Conservation (phyloP, 1,140 invertebrate species). For the Saxidomus purpurata region DNA sequence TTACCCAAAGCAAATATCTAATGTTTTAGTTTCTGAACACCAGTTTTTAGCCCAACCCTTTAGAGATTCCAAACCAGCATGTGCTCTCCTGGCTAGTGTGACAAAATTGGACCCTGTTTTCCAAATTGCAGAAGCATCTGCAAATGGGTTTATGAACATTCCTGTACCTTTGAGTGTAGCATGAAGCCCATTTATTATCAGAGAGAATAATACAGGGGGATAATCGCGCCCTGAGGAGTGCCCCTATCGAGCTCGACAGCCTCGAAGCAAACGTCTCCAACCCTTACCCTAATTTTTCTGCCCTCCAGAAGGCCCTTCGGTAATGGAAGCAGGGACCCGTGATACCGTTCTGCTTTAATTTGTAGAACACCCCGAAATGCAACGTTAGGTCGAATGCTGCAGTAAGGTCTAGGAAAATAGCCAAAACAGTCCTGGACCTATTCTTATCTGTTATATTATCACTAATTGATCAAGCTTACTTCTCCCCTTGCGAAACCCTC, state of each 20-base stretch:
- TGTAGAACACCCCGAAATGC: constrained; percentile 14
- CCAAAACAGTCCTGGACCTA: background rate
- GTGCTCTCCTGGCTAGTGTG: too few species aligned
- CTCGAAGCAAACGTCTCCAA: too few species aligned
- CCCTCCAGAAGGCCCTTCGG: background rate
- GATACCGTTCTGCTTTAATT: constrained; percentile 2
- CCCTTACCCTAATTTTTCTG: background rate
- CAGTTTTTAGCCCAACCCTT: constrained; percentile 5
- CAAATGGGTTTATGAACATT: constrained; percentile 23
- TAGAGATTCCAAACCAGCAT: background rate
- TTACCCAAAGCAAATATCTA: too few species aligned
- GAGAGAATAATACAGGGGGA: constrained; percentile 10
- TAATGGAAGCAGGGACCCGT: constrained; percentile 1
- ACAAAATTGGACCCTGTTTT: background rate
- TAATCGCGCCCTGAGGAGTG: background rate
- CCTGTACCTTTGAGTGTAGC: too few species aligned
- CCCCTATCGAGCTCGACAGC: background rate
- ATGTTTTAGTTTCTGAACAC: background rate
- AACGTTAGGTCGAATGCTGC: constrained; percentile 13
- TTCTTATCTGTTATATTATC: background rate
- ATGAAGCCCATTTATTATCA: constrained; percentile 21
- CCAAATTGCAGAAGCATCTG: constrained; percentile 37
- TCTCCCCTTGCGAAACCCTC: too few species aligned
- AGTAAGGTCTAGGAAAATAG: background rate
- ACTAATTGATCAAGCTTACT: background rate